A percentile compares a stretch with the other conserved stretches of the same genome.
Conservation (phyloP, 2,888 invertebrate genomes). For the Pyrrhosoma nymphula region DNA sequence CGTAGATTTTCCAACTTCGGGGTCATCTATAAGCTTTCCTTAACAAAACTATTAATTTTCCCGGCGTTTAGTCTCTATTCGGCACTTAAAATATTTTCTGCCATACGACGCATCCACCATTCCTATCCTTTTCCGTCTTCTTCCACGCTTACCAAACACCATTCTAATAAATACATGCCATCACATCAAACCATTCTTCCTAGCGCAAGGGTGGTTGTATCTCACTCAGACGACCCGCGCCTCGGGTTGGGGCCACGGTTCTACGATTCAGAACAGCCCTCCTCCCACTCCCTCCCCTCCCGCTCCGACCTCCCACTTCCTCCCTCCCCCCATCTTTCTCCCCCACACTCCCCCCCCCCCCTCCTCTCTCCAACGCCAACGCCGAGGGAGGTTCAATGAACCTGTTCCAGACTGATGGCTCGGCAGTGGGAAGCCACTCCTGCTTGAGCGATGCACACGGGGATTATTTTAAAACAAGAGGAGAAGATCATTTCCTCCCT, state of each 20-base stretch:
- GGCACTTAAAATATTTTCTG: too few relatives aligned
- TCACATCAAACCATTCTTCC: background rate
- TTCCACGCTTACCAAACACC: too few relatives aligned
- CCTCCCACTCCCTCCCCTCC: background rate
- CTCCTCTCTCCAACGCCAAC: background rate
- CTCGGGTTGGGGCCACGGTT: background rate
- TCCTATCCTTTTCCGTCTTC: too few relatives aligned
- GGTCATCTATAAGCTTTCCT: too few relatives aligned
- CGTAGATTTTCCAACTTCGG: too few relatives aligned
- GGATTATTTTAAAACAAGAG: slow-evolving; percentile 49
- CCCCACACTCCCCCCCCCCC: background rate
- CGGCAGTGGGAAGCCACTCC: slow-evolving; percentile 53
- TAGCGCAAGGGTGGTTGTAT: background rate
- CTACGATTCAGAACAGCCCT: slow-evolving; percentile 45
- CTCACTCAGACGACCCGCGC: background rate
- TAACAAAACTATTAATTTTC: too few relatives aligned
- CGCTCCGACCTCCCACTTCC: background rate
- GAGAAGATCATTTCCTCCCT: background rate
- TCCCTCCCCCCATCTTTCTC: background rate
- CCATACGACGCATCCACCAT: too few relatives aligned
- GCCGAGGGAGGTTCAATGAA: slow-evolving; percentile 32
- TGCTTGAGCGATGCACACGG: slow-evolving; percentile 25
- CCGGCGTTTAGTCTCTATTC: too few relatives aligned
- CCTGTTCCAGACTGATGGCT: slow-evolving; percentile 62
- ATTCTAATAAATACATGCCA: background rate